Evolutionary conservation across 2,888 invertebrate genomes (phyloP).

Genomic region (Lacanobia wlatinum): DNA sequence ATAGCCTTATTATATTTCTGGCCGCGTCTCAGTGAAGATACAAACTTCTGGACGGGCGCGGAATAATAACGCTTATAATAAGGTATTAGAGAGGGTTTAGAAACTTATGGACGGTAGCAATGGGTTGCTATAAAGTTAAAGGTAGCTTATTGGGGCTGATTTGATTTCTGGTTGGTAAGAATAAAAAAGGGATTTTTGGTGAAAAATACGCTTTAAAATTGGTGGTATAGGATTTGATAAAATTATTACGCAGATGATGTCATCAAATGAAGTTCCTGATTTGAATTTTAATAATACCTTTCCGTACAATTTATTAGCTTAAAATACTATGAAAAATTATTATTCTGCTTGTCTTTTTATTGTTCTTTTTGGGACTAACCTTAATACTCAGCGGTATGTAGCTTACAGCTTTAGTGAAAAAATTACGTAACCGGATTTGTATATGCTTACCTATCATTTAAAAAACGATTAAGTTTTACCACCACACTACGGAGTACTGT

Average conservation of each 20-base stretch:
- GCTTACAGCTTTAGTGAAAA: no score
- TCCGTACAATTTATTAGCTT: no score
- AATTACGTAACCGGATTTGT: no score
- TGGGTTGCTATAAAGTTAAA: conserved; percentile 19
- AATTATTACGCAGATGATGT: background rate
- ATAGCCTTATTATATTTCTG: conserved; percentile 48
- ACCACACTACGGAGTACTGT: no score
- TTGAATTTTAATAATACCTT: background rate
- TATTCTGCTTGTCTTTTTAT: no score
- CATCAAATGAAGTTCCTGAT: background rate
- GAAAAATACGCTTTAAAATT: background rate
- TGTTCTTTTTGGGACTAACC: no score
- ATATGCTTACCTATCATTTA: no score
- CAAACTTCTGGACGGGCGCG: conserved; percentile 41
- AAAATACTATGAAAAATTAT: no score
- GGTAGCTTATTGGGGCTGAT: background rate
- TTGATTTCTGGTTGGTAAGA: background rate
- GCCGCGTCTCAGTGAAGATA: conserved; percentile 43
- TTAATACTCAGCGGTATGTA: no score
- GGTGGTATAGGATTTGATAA: background rate
- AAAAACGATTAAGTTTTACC: no score
- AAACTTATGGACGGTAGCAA: conserved; percentile 34
- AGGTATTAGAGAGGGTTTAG: conserved; percentile 40
- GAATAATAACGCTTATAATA: conserved; percentile 46
- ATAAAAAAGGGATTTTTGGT: background rate